Percentiles rank a stretch among this genome's conserved stretches.
Evolutionary conservation across 2,797 vertebrate genomes (phyloP).

Genomic region (Synaphobranchus kaupii): DNA sequence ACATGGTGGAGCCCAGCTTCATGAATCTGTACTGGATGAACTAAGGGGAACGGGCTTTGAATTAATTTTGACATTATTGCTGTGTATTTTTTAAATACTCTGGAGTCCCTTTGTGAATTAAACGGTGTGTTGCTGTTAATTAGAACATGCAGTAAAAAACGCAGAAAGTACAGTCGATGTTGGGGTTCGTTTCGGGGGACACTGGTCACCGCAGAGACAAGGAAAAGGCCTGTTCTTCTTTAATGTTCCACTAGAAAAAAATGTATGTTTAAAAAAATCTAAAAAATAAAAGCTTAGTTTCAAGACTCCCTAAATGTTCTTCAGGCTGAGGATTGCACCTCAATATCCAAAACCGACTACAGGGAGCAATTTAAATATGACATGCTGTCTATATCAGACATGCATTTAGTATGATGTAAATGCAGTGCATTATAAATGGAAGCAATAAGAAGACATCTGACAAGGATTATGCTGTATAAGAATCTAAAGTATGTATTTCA

Average conservation of each 20-base stretch:
- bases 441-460: background rate
- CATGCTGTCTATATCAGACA: background rate
- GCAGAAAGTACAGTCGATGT: too few species aligned
- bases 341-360: background rate
- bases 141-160: background rate
- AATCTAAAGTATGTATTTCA: background rate
- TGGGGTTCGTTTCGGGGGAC: too few species aligned
- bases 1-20: conserved; percentile 2
- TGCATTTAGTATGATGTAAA: conserved; percentile 2
- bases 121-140: background rate
- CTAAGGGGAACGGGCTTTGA: background rate
- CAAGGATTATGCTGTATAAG: background rate
- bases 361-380: background rate
- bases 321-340: background rate
- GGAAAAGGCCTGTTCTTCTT: background rate
- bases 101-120: background rate
- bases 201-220: background rate
- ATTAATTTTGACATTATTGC: background rate
- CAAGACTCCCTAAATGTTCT: background rate
- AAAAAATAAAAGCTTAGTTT: too few species aligned
- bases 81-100: background rate
- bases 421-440: conserved; percentile 27
- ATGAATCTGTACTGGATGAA: conserved; percentile 14
- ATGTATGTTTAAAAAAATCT: too few species aligned
- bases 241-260: too few species aligned